These are phyloP conservation scores for Mus caroli DNA, from an alignment of 2,797 vertebrate species.

Conservation along the genomic window DNA sequence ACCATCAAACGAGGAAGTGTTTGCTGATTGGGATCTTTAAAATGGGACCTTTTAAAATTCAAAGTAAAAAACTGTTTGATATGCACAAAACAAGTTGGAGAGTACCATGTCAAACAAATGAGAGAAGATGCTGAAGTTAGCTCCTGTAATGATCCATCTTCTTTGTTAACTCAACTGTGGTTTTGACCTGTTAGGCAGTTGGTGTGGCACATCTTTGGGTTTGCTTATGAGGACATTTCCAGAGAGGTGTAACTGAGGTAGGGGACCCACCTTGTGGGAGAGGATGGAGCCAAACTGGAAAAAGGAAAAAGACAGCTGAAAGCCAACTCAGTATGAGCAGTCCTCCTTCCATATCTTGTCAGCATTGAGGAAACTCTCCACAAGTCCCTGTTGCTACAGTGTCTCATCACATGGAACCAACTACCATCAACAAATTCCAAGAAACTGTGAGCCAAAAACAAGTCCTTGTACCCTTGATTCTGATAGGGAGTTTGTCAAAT, in stretches of 20 bases:
- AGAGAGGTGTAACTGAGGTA: neutral
- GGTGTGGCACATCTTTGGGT: neutral
- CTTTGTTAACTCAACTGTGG: no score
- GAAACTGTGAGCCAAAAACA: neutral
- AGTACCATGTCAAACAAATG: slow-evolving; percentile 28
- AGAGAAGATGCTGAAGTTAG: slow-evolving; percentile 21
- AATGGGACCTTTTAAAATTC: slow-evolving; percentile 69
- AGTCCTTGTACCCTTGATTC: neutral
- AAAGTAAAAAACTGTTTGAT: slow-evolving; percentile 61
- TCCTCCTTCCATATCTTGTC: neutral
- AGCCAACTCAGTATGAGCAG: neutral
- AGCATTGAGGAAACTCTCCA: neutral
- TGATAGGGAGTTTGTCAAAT: neutral
- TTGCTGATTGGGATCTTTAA: slow-evolving; percentile 58
- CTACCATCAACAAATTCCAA: neutral
- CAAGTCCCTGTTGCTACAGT: neutral
- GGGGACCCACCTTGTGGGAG: neutral
- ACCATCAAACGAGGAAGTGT: neutral
- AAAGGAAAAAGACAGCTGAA: neutral
- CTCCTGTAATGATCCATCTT: neutral
- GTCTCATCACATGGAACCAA: neutral
- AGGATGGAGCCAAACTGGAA: neutral
- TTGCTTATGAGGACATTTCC: neutral
- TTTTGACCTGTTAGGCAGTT: neutral
- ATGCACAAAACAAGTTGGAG: slow-evolving; percentile 30